phyloP scores from a whole-genome alignment of 2,797 vertebrate species.

The Pagetopsis macropterus region DNA sequence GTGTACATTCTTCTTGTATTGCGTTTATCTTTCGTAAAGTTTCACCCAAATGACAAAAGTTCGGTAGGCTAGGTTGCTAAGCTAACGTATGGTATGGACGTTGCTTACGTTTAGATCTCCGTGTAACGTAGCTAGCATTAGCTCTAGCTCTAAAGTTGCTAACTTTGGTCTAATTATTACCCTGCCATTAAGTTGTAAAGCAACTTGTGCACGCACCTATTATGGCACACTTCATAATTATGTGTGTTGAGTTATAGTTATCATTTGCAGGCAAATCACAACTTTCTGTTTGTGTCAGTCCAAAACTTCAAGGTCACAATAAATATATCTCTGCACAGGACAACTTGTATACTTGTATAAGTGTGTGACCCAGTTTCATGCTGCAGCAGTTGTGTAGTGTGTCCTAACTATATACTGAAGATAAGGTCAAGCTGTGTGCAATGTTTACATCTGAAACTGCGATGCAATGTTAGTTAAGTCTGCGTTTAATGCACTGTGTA shows the following conservation, averaged over 20 bases:
- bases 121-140: slow-evolving; percentile 40
- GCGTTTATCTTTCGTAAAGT: rapidly evolving
- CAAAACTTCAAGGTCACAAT: slow-evolving; percentile 73
- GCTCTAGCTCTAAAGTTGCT: slow-evolving; percentile 42
- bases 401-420: not conserved
- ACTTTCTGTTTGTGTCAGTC: slow-evolving; percentile 8
- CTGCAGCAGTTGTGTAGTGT: not conserved
- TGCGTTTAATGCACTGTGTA: not conserved
- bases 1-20: not conserved
- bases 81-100: slow-evolving; percentile 43
- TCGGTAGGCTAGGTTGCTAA: slow-evolving; percentile 57
- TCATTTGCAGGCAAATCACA: not conserved
- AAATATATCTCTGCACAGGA: not conserved
- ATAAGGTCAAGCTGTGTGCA: not conserved
- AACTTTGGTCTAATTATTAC: slow-evolving; percentile 32
- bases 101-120: slow-evolving; percentile 13
- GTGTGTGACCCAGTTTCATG: not conserved
- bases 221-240: rapidly evolving
- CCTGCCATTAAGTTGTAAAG: not conserved
- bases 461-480: not conserved
- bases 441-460: not conserved
- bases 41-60: slow-evolving; percentile 40
- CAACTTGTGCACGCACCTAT: not conserved
- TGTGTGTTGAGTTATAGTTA: rapidly evolving
- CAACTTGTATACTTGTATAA: slow-evolving; percentile 39